A percentile compares a stretch with the other conserved stretches of the same genome.
phyloP scores from a whole-genome alignment of 2,888 invertebrate species.

The Tryphoninae sp. region DNA sequence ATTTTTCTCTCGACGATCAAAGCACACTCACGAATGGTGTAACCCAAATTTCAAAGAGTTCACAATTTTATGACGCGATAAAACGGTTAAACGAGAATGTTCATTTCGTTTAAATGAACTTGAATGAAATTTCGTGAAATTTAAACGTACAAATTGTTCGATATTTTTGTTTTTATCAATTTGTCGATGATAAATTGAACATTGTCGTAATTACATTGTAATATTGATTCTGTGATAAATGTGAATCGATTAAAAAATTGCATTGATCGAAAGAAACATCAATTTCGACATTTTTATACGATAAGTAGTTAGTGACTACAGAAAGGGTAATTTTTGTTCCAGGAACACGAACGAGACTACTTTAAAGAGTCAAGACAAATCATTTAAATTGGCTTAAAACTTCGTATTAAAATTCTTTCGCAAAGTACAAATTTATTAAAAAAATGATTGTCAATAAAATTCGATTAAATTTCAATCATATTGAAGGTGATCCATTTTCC shows the following conservation, averaged over 20 bases:
- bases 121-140: not conserved
- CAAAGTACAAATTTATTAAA: too few species aligned
- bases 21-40: slow-evolving; percentile 6
- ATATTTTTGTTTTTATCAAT: not conserved
- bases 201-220: not conserved
- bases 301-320: too few species aligned
- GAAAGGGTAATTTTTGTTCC: too few species aligned
- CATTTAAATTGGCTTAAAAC: too few species aligned
- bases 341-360: too few species aligned
- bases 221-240: not conserved
- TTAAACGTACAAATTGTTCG: not conserved
- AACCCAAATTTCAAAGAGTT: slow-evolving; percentile 12
- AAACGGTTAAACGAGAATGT: not conserved
- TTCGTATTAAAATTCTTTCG: too few species aligned
- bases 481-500: not conserved
- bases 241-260: not conserved
- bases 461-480: too few species aligned
- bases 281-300: too few species aligned
- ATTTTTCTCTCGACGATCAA: slow-evolving; percentile 33
- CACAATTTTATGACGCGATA: not conserved
- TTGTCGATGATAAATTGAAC: not conserved
- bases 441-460: too few species aligned
- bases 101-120: not conserved
- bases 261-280: too few species aligned
- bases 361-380: too few species aligned